Evolutionary conservation across 30 jellyfish, hydroid and myxozoan species (phyloP), one percentile per base, ranked within the genome.

Genomic region (Clytia hemisphaerica): DNA sequence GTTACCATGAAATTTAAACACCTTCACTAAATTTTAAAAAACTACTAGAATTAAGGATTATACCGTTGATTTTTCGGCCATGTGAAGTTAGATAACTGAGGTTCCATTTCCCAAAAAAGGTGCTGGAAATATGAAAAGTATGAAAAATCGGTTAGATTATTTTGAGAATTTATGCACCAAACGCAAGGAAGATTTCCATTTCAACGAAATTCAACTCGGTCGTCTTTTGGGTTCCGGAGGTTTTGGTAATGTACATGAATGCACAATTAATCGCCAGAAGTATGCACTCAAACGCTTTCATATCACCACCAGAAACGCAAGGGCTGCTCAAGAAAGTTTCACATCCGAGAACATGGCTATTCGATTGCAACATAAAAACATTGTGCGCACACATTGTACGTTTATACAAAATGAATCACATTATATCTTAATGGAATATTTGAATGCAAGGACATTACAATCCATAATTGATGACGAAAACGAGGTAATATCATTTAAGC

Each of bases 161-260:
- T n/a, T n/a, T n/a, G n/a, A n/a, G n/a, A n/a, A n/a, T n/a, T n/a
- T n/a, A n/a, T n/a, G n/a, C n/a, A n/a, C n/a, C n/a, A n/a, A n/a
- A n/a, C n/a, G n/a, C n/a, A n/a, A n/a, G n/a, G n/a, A n/a, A n/a
- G n/a, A n/a, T n/a, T n/a, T n/a, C n/a, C n/a, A 42, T 42, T 42
- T 42, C 18, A 42, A 70, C 21, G 92, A 83, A 3, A 55, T 83
- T 28, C 80, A 69, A 4, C 44, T 83, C 34, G 95, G 95, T 21
- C 88, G 72, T 32, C 42, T 49, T 10, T 75, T 84, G 14, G 95
- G 95, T 5, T 58, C 87, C 36, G 95, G 95, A 49, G 95, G 95
- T 35, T 84, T 84, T 67, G 95, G 95, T 26, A 37, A 79, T 1
- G 95, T 84, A 33, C 71, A 40, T 58, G 74, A 68, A 21, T 88